Evolutionary conservation across 2,797 vertebrate genomes (phyloP), one percentile per base, ranked within the genome.

Genomic region (Heliangelus exortis): DNA sequence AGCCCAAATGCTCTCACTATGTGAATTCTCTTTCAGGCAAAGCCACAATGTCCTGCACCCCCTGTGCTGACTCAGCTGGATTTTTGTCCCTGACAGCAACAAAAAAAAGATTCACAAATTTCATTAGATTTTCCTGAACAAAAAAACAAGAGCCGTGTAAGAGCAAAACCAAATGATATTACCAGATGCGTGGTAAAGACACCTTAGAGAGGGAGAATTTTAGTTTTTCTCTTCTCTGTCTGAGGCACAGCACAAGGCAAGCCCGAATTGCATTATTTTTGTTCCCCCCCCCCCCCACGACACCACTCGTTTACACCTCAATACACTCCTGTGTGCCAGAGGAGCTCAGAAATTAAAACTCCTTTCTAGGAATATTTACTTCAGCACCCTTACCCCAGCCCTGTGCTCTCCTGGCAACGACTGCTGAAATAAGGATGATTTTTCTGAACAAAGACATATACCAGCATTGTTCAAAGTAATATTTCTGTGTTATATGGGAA

Each of bases 81-180:
- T 58, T 91, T 94, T 91, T 93, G 84, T 93, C 66, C 85, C 62
- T 20, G 80, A 79, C 15, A 18, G 45, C 72, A 73, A 33, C 26
- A 81, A 41, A 68, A 55, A 86, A 63, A 71, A n/a, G 21, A 54
- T 77, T 78, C 77, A 73, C 43, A 63, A 59, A 82, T 91, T 91
- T 91, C 45, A 15, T 34, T 39, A 29, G n/a, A 33, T 90, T 88
- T 78, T 81, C 51, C 48, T 55, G 48, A 81, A 69, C n/a, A 29
- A 90, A 86, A 90, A 28, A 28, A 21, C 34, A 43, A 76, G 39
- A 76, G 31, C 58, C 39, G 13, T 19, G 58, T 53, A 31, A 73
- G 50, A 91, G 29, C 41, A 85, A 80, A 92, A 77, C 15, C 6
- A 67, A 74, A 80, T 71, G 9, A 20, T 84, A 34, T 79, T 59